Evolutionary conservation across 2,888 invertebrate species (phyloP), one percentile per base, ranked within the genome.

Genomic region (Synergus itoensis): DNA sequence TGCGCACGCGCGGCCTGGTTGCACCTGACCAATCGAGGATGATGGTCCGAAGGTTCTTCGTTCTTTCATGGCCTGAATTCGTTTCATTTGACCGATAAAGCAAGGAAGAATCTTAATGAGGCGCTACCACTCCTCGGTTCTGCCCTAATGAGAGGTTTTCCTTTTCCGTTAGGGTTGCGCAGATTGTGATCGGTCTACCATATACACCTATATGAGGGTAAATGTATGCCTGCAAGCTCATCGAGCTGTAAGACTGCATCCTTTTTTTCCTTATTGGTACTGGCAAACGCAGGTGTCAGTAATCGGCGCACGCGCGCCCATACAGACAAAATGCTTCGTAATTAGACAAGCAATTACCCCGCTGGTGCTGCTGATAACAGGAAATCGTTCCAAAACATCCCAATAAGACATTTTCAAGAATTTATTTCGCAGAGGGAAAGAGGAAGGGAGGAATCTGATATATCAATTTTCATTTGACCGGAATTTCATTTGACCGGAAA

Each of bases 101-200:
- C 53, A 53, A 53, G 73, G 53, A 73, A 53, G 53, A 53, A 53
- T 73, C 73, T 53, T 73, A 73, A 53, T 73, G 73, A 73, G 73
- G 53, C 53, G 36, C 53, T 73, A 53, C 73, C 73, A 73, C 73
- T 73, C 73, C 53, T 73, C 73, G n/a, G 9, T 73, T 73, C 28
- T 48, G 36, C 53, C 53, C 73, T 73, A 73, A 73, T 73, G 73
- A 73, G 73, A 36, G 73, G 73, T 73, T 73, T 73, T 73, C 73
- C 73, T 73, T 73, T 73, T 73, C 73, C 73, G 73, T 73, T 48
- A 73, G 73, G 73, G 73, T 53, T 73, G 73, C 73, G 73, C 73
- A 36, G 73, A 73, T 73, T 73, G 53, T 73, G 53, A 73, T 73
- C 73, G 73, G 28, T 73, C 53, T 53, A 53, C 48, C 73, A 36